phyloP scores from a whole-genome alignment of 2,113 vertebrate species.

The Neolamprologus sp. region DNA sequence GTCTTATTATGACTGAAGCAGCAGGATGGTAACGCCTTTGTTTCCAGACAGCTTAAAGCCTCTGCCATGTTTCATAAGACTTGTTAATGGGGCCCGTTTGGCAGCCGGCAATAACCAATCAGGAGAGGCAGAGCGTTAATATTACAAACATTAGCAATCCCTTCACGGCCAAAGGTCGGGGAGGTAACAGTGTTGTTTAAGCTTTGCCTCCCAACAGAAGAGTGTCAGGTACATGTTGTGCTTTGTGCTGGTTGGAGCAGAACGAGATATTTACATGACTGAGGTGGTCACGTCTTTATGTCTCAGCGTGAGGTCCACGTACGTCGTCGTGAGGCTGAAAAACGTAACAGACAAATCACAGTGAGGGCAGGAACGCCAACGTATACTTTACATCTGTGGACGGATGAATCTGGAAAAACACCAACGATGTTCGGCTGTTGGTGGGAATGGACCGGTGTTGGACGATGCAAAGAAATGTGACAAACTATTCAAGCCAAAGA shows the following conservation, averaged over 20 bases:
- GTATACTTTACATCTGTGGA: background rate
- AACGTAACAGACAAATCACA: background rate
- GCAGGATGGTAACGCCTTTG: background rate
- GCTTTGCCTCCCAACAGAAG: background rate
- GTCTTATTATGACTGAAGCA: background rate
- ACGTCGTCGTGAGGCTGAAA: too few species aligned
- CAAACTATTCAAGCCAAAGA: background rate
- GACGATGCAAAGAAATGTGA: background rate
- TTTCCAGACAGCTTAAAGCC: conserved; percentile 21
- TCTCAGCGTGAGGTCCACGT: too few species aligned
- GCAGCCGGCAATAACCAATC: background rate
- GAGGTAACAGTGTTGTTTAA: background rate
- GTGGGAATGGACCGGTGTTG: background rate
- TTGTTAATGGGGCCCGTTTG: background rate
- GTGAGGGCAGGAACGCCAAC: background rate
- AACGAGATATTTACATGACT: too few species aligned
- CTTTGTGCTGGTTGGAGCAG: too few species aligned
- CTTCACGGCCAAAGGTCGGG: background rate
- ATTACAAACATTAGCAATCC: background rate
- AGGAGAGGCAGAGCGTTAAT: background rate
- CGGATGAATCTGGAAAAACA: background rate
- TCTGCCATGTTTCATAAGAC: conserved; percentile 16
- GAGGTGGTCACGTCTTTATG: too few species aligned
- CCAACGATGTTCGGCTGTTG: background rate
- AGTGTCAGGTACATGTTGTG: rapidly evolving